phyloP scores from a whole-genome alignment of 2,113 vertebrate genomes.

The Regulus satrapa region DNA sequence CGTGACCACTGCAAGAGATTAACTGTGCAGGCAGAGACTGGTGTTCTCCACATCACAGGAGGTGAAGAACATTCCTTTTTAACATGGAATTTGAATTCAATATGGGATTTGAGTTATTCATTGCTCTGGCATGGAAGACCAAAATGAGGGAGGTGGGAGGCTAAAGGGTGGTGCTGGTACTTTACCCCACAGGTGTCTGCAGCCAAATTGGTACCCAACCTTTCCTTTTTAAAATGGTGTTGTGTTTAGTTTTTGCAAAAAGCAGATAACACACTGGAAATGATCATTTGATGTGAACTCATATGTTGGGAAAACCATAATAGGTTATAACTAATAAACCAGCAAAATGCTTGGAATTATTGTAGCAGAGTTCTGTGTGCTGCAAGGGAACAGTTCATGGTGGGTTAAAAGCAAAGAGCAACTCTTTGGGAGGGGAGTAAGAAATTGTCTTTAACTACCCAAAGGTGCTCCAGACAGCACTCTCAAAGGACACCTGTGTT shows the following conservation, averaged over 20 bases:
- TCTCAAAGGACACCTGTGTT: background rate
- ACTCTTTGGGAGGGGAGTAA: background rate
- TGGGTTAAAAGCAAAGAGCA: background rate
- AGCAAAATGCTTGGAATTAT: background rate
- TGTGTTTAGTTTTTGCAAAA: background rate
- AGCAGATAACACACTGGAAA: background rate
- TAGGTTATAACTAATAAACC: background rate
- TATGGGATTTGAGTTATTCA: background rate
- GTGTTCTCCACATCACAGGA: background rate
- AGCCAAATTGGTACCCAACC: background rate
- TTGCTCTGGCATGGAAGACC: background rate
- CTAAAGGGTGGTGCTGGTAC: background rate
- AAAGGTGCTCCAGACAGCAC: background rate
- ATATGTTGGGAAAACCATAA: background rate
- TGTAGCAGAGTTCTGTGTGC: background rate
- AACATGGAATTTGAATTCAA: background rate
- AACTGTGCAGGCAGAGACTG: background rate
- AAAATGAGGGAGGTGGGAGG: background rate
- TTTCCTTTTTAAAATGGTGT: background rate
- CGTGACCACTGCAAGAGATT: background rate
- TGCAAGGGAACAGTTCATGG: background rate
- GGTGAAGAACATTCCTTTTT: background rate
- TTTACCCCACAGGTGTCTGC: background rate
- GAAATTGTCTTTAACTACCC: background rate
- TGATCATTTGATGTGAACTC: rapidly evolving